Evolutionary conservation across 1,140 invertebrate genomes (phyloP).

Genomic region (Drosophila pallidifrons): DNA sequence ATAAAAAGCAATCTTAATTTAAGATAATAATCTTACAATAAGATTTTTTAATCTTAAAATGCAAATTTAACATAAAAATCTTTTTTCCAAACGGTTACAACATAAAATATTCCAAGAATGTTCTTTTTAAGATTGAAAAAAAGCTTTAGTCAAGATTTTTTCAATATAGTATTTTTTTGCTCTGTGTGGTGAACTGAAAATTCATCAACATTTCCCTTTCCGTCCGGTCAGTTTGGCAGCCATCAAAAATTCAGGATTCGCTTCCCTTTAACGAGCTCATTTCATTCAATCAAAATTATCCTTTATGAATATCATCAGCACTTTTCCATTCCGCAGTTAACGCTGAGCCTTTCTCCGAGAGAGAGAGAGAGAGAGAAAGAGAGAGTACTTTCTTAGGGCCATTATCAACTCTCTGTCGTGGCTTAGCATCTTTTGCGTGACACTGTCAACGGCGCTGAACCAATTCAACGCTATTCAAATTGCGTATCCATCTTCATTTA

Average conservation of each 20-base stretch:
- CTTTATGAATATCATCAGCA: conserved; percentile 10
- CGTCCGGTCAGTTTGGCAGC: neutral
- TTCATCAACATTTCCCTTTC: too few relatives aligned
- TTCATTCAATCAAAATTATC: conserved; percentile 15
- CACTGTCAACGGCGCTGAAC: conserved; percentile 65
- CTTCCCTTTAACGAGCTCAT: conserved; percentile 1
- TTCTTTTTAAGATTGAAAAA: too few relatives aligned
- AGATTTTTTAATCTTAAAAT: too few relatives aligned
- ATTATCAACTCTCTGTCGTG: neutral
- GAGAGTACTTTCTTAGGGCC: conserved; percentile 5
- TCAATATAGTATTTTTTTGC: too few relatives aligned
- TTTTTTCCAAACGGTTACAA: too few relatives aligned
- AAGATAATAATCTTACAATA: too few relatives aligned
- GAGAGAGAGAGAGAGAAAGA: neutral
- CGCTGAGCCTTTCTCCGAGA: neutral
- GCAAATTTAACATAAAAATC: too few relatives aligned
- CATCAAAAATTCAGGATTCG: neutral
- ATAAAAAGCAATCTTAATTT: too few relatives aligned
- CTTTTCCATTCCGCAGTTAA: neutral
- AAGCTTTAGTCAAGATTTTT: too few relatives aligned
- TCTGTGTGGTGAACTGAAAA: too few relatives aligned
- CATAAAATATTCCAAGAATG: too few relatives aligned
- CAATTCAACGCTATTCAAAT: conserved; percentile 79
- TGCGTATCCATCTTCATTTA: conserved; percentile 83
- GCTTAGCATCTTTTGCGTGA: conserved; percentile 2